phyloP scores from a whole-genome alignment of 2,888 invertebrate genomes.

The Netelia inedita region DNA sequence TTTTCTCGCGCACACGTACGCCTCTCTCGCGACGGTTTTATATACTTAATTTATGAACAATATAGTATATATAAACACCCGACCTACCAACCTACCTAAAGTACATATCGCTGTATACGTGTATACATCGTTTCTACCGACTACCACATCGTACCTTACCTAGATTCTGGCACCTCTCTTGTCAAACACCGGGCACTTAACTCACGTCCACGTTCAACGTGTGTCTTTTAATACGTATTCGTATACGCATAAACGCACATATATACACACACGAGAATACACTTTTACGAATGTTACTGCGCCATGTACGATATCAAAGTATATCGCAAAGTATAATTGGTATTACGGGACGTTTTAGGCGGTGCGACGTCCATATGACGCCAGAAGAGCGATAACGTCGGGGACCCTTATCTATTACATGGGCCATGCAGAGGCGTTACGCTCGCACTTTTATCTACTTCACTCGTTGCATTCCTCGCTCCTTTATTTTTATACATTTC shows the following conservation, averaged over 20 bases:
- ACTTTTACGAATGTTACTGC: not conserved
- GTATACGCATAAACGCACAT: not conserved
- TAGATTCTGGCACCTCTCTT: conserved; percentile 78
- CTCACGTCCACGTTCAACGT: conserved; percentile 1
- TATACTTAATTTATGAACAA: conserved; percentile 83
- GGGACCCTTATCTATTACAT: conserved; percentile 42
- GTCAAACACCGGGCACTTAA: conserved; percentile 70
- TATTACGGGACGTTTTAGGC: conserved; percentile 32
- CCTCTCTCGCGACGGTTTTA: conserved; percentile 78
- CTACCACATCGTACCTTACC: conserved; percentile 69
- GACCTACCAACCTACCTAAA: conserved; percentile 70
- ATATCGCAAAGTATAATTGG: conserved; percentile 42
- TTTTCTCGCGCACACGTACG: conserved; percentile 30
- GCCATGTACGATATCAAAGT: conserved; percentile 30
- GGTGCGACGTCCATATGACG: conserved; percentile 19
- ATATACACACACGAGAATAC: not conserved
- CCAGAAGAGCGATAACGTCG: conserved; percentile 50
- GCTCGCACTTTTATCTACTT: conserved; percentile 29
- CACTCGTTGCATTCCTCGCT: conserved; percentile 13
- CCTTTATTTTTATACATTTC: not conserved
- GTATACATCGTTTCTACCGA: conserved; percentile 8
- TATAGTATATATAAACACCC: conserved; percentile 72
- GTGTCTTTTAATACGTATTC: not conserved
- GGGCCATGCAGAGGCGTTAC: conserved; percentile 14
- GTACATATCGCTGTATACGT: not conserved